Conservation (phyloP, 2,888 invertebrate genomes). For the Automeris io region DNA sequence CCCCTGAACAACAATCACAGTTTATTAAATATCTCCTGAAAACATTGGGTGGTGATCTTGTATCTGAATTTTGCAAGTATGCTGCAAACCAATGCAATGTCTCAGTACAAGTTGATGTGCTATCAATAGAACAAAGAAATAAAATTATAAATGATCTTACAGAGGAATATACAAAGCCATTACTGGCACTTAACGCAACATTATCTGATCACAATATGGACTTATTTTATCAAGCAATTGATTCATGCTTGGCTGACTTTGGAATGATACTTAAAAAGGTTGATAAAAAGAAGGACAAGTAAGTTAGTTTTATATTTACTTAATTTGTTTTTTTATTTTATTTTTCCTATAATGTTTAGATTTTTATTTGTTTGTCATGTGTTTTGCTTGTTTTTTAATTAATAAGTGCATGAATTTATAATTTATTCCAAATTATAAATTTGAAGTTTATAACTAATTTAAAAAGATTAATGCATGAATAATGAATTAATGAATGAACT, state of each 20-base stretch:
- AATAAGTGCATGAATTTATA: too few species aligned
- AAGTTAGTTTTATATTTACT: constrained; percentile 20
- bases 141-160: constrained; percentile 83
- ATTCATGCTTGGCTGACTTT: constrained; percentile 82
- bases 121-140: constrained; percentile 80
- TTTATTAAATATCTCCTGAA: constrained; percentile 90
- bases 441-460: too few species aligned
- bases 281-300: constrained; percentile 91
- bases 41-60: constrained; percentile 88
- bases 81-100: constrained; percentile 85
- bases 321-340: too few species aligned
- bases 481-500: too few species aligned
- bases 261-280: constrained; percentile 90
- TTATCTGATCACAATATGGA: constrained; percentile 84
- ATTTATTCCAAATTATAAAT: too few species aligned
- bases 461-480: too few species aligned
- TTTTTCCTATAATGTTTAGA: too few species aligned
- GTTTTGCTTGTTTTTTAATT: too few species aligned
- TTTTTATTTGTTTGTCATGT: too few species aligned
- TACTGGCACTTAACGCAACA: constrained; percentile 82
- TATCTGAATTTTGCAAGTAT: constrained; percentile 86
- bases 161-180: constrained; percentile 80
- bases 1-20: constrained; percentile 79
- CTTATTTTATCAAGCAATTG: constrained; percentile 86
- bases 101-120: constrained; percentile 76